phyloP scores from a whole-genome alignment of 2,797 vertebrate species.

The Harpagifer antarcticus region DNA sequence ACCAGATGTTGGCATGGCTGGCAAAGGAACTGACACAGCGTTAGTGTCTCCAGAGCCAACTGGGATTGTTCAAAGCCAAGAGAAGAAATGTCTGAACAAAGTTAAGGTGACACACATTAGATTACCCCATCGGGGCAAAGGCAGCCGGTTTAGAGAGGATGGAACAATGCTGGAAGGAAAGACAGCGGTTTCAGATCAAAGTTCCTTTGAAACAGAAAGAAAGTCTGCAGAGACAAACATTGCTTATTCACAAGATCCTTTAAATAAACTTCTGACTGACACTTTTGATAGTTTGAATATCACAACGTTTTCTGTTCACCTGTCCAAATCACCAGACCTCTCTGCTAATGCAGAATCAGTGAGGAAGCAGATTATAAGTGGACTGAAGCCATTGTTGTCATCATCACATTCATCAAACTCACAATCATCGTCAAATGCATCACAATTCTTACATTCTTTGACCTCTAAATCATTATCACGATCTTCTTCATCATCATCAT shows the following conservation, averaged over 20 bases:
- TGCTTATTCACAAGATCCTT: conserved; percentile 38
- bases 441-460: conserved; percentile 4
- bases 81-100: conserved; percentile 77
- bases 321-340: conserved; percentile 47
- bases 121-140: conserved; percentile 48
- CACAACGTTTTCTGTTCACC: conserved; percentile 68
- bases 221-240: conserved; percentile 7
- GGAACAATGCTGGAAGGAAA: conserved; percentile 14
- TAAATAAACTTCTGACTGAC: conserved; percentile 65
- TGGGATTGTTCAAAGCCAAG: conserved; percentile 29
- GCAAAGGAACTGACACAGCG: conserved; percentile 35
- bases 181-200: conserved; percentile 1
- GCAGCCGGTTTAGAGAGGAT: conserved; percentile 31
- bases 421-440: not conserved
- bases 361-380: conserved; percentile 38
- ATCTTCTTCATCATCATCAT: not conserved
- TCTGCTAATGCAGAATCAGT: conserved; percentile 27
- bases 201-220: conserved; percentile 16
- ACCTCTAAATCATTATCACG: not conserved
- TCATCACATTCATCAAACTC: not conserved
- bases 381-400: conserved; percentile 37
- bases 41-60: conserved; percentile 33
- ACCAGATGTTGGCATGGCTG: conserved; percentile 47
- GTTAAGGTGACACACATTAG: conserved; percentile 69
- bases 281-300: conserved; percentile 54